Percentiles rank a stretch among this genome's conserved stretches.
These are phyloP conservation scores for Asteroscopus sphinx DNA, from an alignment of 2,888 invertebrate species.

Conservation along the genomic window DNA sequence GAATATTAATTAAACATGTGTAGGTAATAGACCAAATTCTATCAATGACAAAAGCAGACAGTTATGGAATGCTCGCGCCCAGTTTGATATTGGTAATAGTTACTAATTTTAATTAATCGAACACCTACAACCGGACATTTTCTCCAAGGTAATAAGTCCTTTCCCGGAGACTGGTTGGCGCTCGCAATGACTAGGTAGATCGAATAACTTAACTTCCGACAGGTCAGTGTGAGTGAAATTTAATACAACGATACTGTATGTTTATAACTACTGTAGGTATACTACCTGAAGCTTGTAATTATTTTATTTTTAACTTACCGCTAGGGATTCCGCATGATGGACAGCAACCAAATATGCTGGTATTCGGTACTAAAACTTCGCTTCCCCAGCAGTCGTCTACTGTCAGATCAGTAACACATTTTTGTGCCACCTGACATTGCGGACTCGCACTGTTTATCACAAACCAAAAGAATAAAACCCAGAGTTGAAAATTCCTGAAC, in stretches of 20 bases:
- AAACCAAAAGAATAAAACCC: constrained; percentile 51
- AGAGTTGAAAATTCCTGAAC: constrained; percentile 38
- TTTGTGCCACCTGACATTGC: constrained; percentile 73
- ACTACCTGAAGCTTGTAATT: background rate
- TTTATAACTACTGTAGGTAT: constrained; percentile 3
- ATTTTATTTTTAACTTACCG: constrained; percentile 24
- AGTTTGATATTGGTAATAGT: constrained; percentile 40
- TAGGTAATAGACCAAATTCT: background rate
- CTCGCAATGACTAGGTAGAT: constrained; percentile 62
- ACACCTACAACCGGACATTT: constrained; percentile 64
- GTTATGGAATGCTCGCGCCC: constrained; percentile 3
- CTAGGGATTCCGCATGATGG: constrained; percentile 74
- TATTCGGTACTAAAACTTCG: constrained; percentile 67
- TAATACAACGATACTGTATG: constrained; percentile 45
- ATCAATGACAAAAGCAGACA: constrained; percentile 11
- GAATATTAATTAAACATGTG: background rate
- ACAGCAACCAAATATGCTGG: constrained; percentile 79
- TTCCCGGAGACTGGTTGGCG: constrained; percentile 70
- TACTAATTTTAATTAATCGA: constrained; percentile 27
- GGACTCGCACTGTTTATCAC: constrained; percentile 54
- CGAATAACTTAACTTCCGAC: constrained; percentile 64
- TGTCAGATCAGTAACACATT: constrained; percentile 78
- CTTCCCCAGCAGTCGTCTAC: constrained; percentile 68
- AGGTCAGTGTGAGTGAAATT: constrained; percentile 59
- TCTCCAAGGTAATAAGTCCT: constrained; percentile 68